These are phyloP conservation scores for Argya squamiceps DNA, from an alignment of 2,797 vertebrate genomes.

Conservation along the genomic window DNA sequence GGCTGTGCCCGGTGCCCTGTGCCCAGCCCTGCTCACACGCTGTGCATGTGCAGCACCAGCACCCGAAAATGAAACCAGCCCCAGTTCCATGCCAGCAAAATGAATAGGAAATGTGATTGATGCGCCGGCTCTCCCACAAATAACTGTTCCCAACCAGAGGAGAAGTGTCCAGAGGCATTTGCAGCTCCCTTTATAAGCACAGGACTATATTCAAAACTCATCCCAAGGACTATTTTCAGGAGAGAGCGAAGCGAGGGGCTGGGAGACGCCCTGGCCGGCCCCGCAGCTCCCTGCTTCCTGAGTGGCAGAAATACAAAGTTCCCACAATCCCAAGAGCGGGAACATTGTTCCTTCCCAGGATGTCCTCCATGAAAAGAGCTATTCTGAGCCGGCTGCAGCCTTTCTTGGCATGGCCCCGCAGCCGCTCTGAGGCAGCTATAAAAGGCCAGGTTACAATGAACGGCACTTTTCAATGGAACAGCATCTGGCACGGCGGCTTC, in stretches of 20 bases:
- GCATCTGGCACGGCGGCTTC: background rate
- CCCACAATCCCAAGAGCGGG: conserved; percentile 63
- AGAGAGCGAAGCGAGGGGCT: background rate
- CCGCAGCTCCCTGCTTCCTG: background rate
- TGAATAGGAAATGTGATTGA: background rate
- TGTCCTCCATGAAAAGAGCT: conserved; percentile 70
- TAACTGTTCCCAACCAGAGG: background rate
- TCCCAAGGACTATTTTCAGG: conserved; percentile 4
- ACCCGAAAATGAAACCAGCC: conserved; percentile 3
- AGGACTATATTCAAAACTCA: background rate
- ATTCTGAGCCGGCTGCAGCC: conserved; percentile 67
- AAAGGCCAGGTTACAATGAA: conserved; percentile 53
- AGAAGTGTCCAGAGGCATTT: background rate
- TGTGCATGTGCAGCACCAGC: background rate
- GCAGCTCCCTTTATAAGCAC: background rate
- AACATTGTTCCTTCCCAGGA: conserved; percentile 70
- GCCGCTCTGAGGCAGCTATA: background rate
- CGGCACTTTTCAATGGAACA: conserved; percentile 26
- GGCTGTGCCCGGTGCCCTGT: fast-evolving
- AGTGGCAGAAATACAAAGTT: conserved; percentile 28
- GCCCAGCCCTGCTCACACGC: background rate
- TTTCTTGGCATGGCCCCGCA: conserved; percentile 53
- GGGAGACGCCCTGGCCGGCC: background rate
- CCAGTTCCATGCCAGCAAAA: background rate
- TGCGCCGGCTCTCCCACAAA: background rate